These are phyloP conservation scores for Drosophila rellima DNA, from an alignment of 2,888 invertebrate genomes.

Conservation along the genomic window DNA sequence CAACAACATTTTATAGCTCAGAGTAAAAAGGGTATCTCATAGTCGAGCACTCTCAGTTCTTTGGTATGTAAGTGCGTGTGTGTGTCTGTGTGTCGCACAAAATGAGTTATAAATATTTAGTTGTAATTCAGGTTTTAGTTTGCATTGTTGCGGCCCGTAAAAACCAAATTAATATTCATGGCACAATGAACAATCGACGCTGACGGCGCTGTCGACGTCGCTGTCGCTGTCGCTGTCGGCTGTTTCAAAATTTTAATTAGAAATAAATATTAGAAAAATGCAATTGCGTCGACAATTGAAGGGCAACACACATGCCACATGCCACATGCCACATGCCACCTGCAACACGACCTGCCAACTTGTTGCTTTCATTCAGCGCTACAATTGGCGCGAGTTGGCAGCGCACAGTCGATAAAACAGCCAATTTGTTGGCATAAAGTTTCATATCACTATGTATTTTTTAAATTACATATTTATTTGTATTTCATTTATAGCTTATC, in stretches of 20 bases:
- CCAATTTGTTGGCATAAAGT: too few species aligned
- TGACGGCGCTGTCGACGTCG: constrained; percentile 1
- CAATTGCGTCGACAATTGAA: constrained; percentile 25
- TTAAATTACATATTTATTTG: too few species aligned
- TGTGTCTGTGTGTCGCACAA: constrained; percentile 46
- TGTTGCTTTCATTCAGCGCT: constrained; percentile 13
- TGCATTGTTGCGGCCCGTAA: constrained; percentile 59
- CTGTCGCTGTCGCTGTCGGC: constrained; percentile 30
- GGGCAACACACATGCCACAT: constrained; percentile 7
- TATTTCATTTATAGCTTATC: too few species aligned
- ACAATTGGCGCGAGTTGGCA: background rate
- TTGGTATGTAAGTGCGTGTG: constrained; percentile 4
- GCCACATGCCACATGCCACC: background rate
- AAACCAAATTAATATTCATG: constrained; percentile 80
- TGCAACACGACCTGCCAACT: constrained; percentile 13
- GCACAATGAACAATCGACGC: constrained; percentile 45
- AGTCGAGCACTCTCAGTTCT: background rate
- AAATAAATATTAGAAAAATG: constrained; percentile 39
- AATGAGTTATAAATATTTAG: constrained; percentile 83
- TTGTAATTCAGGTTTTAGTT: constrained; percentile 79
- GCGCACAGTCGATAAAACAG: constrained; percentile 1
- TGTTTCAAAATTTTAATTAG: constrained; percentile 46
- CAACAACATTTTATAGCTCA: background rate
- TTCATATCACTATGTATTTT: too few species aligned
- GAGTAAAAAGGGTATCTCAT: background rate